phyloP scores from a whole-genome alignment of 1,140 invertebrate species.

The Zaprionus camerounensis region DNA sequence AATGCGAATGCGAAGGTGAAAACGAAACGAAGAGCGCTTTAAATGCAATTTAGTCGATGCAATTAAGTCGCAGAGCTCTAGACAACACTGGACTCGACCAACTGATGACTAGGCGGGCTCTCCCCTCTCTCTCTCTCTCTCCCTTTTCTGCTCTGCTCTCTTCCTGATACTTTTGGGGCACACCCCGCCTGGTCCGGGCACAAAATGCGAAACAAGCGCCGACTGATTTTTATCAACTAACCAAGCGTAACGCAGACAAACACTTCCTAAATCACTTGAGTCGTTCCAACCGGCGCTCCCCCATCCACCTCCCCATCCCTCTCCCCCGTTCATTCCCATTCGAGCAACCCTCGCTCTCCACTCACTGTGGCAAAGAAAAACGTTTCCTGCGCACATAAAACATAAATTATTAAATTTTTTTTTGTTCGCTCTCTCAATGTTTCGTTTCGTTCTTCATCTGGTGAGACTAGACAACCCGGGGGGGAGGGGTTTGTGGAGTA shows the following conservation, averaged over 20 bases:
- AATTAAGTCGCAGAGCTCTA: slow-evolving; percentile 54
- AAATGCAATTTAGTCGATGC: slow-evolving; percentile 77
- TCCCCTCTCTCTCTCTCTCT: neutral
- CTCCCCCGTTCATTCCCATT: neutral
- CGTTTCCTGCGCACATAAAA: slow-evolving; percentile 79
- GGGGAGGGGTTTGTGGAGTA: neutral
- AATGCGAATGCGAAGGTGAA: slow-evolving; percentile 22
- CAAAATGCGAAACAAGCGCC: slow-evolving; percentile 56
- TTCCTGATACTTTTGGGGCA: slow-evolving; percentile 7
- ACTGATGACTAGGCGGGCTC: slow-evolving; percentile 6
- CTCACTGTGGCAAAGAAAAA: slow-evolving; percentile 44
- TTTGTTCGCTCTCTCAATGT: slow-evolving; percentile 3
- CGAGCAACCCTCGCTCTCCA: slow-evolving; percentile 42
- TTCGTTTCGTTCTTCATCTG: slow-evolving; percentile 2
- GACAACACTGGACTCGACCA: neutral
- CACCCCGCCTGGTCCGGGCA: slow-evolving; percentile 1
- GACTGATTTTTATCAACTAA: slow-evolving; percentile 83
- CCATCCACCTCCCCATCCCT: neutral
- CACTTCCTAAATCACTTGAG: slow-evolving; percentile 83
- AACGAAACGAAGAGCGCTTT: slow-evolving; percentile 58
- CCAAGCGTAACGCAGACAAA: slow-evolving; percentile 83
- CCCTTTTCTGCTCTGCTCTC: no score
- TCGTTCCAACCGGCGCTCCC: slow-evolving; percentile 35
- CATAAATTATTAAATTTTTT: slow-evolving; percentile 79
- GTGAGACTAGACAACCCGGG: slow-evolving; percentile 31